phyloP scores from a whole-genome alignment of 1,140 invertebrate species.

The Batillaria attramentaria region DNA sequence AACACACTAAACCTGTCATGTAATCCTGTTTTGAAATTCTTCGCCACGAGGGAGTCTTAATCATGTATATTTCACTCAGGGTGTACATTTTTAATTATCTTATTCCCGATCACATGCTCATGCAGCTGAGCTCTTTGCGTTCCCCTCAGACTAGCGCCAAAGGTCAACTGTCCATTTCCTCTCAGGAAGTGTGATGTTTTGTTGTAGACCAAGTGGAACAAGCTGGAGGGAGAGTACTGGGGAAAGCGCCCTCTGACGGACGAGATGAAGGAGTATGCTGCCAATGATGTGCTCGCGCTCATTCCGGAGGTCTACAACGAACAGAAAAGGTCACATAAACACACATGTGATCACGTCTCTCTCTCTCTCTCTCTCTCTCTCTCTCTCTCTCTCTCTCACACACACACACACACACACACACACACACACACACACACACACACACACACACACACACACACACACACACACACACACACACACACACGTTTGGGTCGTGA shows the following conservation, averaged over 20 bases:
- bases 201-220: slow-evolving; percentile 77
- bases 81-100: neutral
- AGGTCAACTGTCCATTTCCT: neutral
- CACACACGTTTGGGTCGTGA: too few relatives aligned
- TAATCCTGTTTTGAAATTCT: neutral
- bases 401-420: neutral
- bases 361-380: neutral
- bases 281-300: slow-evolving; percentile 88
- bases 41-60: neutral
- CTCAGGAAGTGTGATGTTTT: neutral
- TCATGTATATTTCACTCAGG: neutral
- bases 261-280: slow-evolving; percentile 94
- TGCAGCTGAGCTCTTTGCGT: neutral
- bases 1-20: too few relatives aligned
- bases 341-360: neutral
- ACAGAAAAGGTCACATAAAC: slow-evolving; percentile 77
- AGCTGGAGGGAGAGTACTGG: slow-evolving; percentile 93
- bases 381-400: neutral
- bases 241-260: slow-evolving; percentile 86
- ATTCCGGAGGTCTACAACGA: slow-evolving; percentile 88
- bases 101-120: neutral
- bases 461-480: slow-evolving; percentile 14
- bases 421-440: neutral
- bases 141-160: neutral
- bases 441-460: neutral